A percentile compares a stretch with the other conserved stretches of the same genome.
Evolutionary conservation across 2,888 invertebrate species (phyloP).

Genomic region (Drosophila colorata): DNA sequence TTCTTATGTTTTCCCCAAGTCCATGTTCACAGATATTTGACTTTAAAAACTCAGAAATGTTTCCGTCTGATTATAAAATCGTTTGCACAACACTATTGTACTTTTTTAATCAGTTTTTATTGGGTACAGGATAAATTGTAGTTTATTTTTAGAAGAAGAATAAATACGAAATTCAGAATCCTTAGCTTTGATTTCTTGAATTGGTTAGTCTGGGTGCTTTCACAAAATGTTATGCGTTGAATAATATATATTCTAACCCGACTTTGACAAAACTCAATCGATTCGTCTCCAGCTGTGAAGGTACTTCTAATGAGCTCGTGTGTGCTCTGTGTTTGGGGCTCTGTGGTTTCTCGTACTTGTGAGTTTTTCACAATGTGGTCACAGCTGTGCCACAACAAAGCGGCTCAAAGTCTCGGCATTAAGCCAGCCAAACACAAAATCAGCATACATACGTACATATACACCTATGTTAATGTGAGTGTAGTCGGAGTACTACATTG

Average conservation of each 20-base stretch:
- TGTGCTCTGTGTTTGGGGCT: neutral
- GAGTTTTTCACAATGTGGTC: conserved; percentile 32
- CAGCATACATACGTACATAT: conserved; percentile 6
- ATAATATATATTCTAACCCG: neutral
- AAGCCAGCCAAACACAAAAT: conserved; percentile 24
- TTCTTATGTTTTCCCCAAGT: too few species aligned
- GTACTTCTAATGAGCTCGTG: conserved; percentile 28
- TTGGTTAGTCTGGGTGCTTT: neutral
- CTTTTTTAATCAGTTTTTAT: too few species aligned
- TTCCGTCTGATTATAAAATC: too few species aligned
- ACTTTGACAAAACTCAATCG: neutral
- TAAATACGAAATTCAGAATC: neutral
- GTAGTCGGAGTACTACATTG: neutral
- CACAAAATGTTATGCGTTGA: neutral
- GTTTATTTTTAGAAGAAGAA: too few species aligned
- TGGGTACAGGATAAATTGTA: neutral
- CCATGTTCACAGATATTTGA: too few species aligned
- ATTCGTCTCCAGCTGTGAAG: conserved; percentile 4
- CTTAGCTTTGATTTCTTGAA: neutral
- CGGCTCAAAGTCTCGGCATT: conserved; percentile 19
- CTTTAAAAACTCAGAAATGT: too few species aligned
- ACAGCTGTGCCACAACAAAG: conserved; percentile 52
- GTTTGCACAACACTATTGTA: too few species aligned
- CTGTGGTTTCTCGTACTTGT: conserved; percentile 26
- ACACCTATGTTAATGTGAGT: neutral